Evolutionary conservation across 2,113 vertebrate genomes (phyloP).

Genomic region (Paralichthys olivaceus): DNA sequence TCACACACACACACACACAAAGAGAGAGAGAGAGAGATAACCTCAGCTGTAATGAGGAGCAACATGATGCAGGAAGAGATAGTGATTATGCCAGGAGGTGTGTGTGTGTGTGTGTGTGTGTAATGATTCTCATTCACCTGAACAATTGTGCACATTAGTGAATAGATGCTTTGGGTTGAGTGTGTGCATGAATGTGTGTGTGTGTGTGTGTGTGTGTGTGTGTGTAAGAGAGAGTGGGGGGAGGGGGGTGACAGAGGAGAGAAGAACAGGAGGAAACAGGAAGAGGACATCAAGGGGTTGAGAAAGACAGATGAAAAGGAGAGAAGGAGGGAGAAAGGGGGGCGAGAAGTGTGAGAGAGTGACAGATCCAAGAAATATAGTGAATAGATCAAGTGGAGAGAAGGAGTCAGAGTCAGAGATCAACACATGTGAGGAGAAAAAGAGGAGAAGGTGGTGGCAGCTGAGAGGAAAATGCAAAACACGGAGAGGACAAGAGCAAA

Average conservation of each 20-base stretch:
- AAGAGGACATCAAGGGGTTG: not conserved
- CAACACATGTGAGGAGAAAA: not conserved
- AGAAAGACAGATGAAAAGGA: not conserved
- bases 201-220: not conserved
- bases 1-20: conserved; percentile 3
- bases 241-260: not conserved
- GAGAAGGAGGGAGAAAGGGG: not conserved
- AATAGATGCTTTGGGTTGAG: not conserved
- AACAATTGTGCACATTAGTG: conserved; percentile 19
- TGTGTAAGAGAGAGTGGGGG: not conserved
- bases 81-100: conserved; percentile 35
- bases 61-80: conserved; percentile 31
- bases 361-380: not conserved
- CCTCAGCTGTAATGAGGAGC: conserved; percentile 41
- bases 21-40: not conserved
- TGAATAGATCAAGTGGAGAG: not conserved
- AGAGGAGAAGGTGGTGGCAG: not conserved
- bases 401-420: not conserved
- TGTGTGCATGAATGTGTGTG: not conserved
- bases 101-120: conserved; percentile 8
- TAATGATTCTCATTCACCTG: conserved; percentile 45
- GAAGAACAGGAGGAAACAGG: not conserved
- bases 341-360: not conserved
- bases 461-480: not conserved
- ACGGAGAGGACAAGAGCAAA: not conserved